A percentile compares a stretch with the other conserved stretches of the same genome.
These are phyloP conservation scores for Cynaeus angustus DNA, from an alignment of 2,888 invertebrate genomes.

Conservation along the genomic window DNA sequence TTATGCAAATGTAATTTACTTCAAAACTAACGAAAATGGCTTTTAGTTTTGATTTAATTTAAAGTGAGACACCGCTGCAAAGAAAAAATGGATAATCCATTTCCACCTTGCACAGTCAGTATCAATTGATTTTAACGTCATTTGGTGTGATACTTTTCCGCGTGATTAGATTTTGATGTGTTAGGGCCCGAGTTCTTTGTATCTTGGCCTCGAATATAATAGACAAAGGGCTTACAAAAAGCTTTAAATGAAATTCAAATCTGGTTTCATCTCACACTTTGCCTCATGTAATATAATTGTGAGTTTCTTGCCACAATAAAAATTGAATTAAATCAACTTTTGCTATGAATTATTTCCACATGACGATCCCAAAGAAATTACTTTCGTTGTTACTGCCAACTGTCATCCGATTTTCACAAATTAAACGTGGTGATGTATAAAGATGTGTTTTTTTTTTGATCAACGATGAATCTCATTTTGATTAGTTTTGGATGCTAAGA, in stretches of 20 bases:
- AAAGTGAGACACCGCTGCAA: constrained; percentile 22
- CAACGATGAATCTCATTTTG: not conserved
- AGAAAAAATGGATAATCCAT: constrained; percentile 41
- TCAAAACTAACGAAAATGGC: constrained; percentile 27
- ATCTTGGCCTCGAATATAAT: constrained; percentile 43
- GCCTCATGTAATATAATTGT: constrained; percentile 36
- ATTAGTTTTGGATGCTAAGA: not conserved
- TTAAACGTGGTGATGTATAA: too few species aligned
- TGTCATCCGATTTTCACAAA: too few species aligned
- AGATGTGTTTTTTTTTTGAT: too few species aligned
- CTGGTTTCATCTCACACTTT: constrained; percentile 44
- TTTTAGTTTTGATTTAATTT: constrained; percentile 46
- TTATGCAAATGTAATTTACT: constrained; percentile 36
- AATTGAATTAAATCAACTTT: constrained; percentile 38
- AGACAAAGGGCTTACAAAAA: constrained; percentile 41
- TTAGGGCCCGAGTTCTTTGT: constrained; percentile 48
- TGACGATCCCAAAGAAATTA: constrained; percentile 37
- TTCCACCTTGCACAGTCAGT: constrained; percentile 43
- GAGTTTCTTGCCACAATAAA: constrained; percentile 37
- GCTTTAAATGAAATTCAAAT: constrained; percentile 47
- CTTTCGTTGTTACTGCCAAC: constrained; percentile 9
- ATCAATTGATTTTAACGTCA: constrained; percentile 51
- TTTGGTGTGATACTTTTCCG: constrained; percentile 48
- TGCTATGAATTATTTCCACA: constrained; percentile 36
- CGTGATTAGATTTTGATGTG: constrained; percentile 49